Conservation (phyloP, 2,113 vertebrate genomes). For the Rhagologus leucostigma region DNA sequence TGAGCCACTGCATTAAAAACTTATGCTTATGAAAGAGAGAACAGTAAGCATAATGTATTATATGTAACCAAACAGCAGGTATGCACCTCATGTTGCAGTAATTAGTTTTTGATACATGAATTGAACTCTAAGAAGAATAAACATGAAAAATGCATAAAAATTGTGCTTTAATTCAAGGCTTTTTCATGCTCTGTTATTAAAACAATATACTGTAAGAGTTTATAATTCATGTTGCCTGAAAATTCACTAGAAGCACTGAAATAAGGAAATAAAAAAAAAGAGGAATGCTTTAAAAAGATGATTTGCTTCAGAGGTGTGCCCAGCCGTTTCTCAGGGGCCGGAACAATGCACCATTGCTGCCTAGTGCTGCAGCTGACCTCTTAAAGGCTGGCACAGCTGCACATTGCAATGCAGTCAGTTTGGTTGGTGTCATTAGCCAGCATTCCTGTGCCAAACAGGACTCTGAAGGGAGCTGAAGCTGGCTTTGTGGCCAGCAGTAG, state of each 20-base stretch:
- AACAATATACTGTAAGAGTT: not conserved
- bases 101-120: constrained; percentile 65
- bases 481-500: not conserved
- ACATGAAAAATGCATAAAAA: constrained; percentile 61
- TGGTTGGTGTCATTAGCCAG: not conserved
- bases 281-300: not conserved
- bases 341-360: not conserved
- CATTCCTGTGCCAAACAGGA: not conserved
- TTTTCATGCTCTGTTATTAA: constrained; percentile 48
- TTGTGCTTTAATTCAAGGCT: not conserved
- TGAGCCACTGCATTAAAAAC: not conserved
- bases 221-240: not conserved
- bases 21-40: not conserved
- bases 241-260: constrained; percentile 31
- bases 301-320: not conserved
- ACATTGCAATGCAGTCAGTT: not conserved
- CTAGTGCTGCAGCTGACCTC: not conserved
- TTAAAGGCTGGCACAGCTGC: not conserved
- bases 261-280: not conserved
- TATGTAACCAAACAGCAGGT: not conserved
- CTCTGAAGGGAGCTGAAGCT: not conserved
- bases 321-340: not conserved
- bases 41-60: not conserved
- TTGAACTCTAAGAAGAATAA: constrained; percentile 57
- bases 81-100: not conserved